A percentile compares a stretch with the other conserved stretches of the same genome.
Conservation (phyloP, 1,140 invertebrate species). For the Drosophila sechellia region DNA sequence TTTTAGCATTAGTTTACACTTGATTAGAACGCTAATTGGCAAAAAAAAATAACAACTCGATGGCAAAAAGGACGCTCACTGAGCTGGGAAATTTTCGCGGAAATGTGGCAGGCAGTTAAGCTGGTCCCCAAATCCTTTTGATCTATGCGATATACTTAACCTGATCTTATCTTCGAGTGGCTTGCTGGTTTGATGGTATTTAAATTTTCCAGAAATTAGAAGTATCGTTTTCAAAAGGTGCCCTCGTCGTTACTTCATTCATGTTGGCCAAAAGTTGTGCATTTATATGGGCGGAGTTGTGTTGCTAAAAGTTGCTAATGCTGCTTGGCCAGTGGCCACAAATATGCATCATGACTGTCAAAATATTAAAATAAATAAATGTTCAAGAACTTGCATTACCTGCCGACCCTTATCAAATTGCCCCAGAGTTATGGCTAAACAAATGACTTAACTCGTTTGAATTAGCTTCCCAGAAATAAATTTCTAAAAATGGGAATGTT, state of each 20-base stretch:
- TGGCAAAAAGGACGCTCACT: conserved; percentile 20
- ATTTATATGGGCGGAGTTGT: background rate
- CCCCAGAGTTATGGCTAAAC: background rate
- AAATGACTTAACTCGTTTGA: conserved; percentile 3
- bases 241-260: no score
- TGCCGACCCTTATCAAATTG: background rate
- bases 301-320: background rate
- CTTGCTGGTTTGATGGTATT: conserved; percentile 4
- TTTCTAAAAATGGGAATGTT: background rate
- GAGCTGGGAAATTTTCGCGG: conserved; percentile 71
- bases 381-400: background rate
- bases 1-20: conserved; percentile 83
- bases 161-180: conserved; percentile 21
- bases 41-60: conserved; percentile 4
- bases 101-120: conserved; percentile 41
- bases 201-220: conserved; percentile 19
- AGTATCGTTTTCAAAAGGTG: conserved; percentile 12
- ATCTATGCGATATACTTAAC: conserved; percentile 46
- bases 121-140: conserved; percentile 28
- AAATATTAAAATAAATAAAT: background rate
- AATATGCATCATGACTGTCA: background rate
- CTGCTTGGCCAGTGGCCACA: background rate
- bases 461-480: background rate
- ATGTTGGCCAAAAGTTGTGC: no score
- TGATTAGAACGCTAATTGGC: conserved; percentile 82